Conservation (phyloP, 2,888 invertebrate species). For the Meiosimyza platycephala region DNA sequence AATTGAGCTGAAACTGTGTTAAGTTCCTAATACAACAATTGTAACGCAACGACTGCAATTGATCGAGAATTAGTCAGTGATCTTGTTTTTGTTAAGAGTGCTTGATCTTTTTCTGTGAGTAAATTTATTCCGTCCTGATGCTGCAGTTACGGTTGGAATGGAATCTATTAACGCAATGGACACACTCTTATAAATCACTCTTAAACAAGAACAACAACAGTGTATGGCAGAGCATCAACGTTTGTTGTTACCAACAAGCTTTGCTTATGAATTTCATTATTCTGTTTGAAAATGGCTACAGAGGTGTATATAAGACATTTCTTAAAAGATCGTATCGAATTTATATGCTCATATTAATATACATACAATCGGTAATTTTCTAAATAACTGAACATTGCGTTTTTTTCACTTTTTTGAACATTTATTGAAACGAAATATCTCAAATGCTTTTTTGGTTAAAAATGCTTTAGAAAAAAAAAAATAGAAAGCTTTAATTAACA, state of each 20-base stretch:
- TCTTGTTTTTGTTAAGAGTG: conserved; percentile 48
- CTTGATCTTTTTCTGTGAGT: conserved; percentile 42
- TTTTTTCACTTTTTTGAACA: no score
- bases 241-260: conserved; percentile 26
- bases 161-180: conserved; percentile 45
- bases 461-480: no score
- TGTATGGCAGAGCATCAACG: conserved; percentile 1
- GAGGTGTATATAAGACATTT: no score
- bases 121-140: conserved; percentile 37
- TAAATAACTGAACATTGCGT: no score
- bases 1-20: conserved; percentile 53
- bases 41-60: conserved; percentile 37
- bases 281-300: no score
- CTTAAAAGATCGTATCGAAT: no score
- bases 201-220: conserved; percentile 32
- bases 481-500: no score
- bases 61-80: conserved; percentile 47
- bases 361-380: no score
- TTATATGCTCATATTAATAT: no score
- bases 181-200: conserved; percentile 50
- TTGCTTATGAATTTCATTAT: background rate
- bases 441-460: no score
- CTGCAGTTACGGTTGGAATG: conserved; percentile 10
- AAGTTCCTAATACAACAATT: conserved; percentile 29
- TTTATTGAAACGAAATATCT: no score